A percentile compares a stretch with the other conserved stretches of the same genome.
Evolutionary conservation across 2,888 invertebrate species (phyloP).

Genomic region (Drosophila fungiperda): DNA sequence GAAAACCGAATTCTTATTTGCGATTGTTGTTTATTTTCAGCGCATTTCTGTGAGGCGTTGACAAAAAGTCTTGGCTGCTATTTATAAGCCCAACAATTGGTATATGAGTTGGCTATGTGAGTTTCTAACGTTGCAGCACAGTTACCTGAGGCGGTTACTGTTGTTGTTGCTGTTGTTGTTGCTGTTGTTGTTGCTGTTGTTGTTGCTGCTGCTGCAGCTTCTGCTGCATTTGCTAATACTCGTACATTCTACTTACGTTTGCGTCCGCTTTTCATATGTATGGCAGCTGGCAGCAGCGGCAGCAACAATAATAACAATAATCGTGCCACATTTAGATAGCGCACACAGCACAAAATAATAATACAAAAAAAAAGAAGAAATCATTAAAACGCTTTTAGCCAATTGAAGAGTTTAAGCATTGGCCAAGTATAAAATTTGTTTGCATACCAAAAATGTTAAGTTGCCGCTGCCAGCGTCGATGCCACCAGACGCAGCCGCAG

Average conservation of each 20-base stretch:
- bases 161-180: background rate
- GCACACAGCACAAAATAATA: conserved; percentile 23
- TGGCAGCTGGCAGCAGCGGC: conserved; percentile 45
- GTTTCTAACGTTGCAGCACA: conserved; percentile 44
- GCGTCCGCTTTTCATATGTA: conserved; percentile 60
- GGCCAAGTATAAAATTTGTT: conserved; percentile 81
- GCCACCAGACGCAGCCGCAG: conserved; percentile 41
- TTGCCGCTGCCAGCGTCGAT: conserved; percentile 56
- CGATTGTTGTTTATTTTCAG: conserved; percentile 45
- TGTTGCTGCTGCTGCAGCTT: conserved; percentile 12
- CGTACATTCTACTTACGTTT: conserved; percentile 25
- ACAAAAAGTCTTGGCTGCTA: conserved; percentile 69
- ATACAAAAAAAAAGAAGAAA: background rate
- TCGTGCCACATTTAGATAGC: conserved; percentile 81
- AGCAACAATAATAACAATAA: conserved; percentile 78
- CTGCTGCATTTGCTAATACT: conserved; percentile 25
- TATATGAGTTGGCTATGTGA: conserved; percentile 25
- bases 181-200: conserved; percentile 14
- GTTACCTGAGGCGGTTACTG: conserved; percentile 39
- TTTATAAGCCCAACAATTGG: conserved; percentile 64
- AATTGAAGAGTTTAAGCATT: conserved; percentile 81
- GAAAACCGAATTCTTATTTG: background rate
- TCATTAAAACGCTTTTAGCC: conserved; percentile 72
- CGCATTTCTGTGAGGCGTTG: conserved; percentile 55
- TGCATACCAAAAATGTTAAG: conserved; percentile 74